These are phyloP conservation scores for Stenopsyche tienmushanensis DNA, from an alignment of 1,140 invertebrate genomes.

Conservation along the genomic window DNA sequence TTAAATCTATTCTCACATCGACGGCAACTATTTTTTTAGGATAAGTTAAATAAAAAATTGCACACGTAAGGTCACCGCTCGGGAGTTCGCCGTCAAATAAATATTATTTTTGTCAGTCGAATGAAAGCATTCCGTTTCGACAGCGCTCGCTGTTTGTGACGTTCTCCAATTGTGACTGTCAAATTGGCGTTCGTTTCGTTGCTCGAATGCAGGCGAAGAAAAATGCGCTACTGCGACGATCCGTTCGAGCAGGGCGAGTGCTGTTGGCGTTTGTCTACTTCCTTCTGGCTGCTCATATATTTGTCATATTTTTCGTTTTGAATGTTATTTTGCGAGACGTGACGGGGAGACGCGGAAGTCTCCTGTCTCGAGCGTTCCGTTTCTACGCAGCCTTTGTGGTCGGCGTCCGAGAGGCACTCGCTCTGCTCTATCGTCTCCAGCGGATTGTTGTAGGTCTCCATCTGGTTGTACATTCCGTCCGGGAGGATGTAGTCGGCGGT, in stretches of 20 bases:
- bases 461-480: conserved; percentile 37
- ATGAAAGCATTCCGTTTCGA: too few species aligned
- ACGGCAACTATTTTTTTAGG: too few species aligned
- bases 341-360: conserved; percentile 9
- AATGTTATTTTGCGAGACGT: neutral
- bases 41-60: too few species aligned
- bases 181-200: too few species aligned
- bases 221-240: conserved; percentile 27
- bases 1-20: too few species aligned
- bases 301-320: conserved; percentile 26
- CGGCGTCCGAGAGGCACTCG: conserved; percentile 18
- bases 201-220: too few species aligned
- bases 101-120: too few species aligned
- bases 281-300: conserved; percentile 15
- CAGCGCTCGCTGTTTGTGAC: too few species aligned
- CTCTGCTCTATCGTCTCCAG: conserved; percentile 26
- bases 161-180: too few species aligned
- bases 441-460: conserved; percentile 33
- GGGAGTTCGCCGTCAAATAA: too few species aligned
- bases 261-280: conserved; percentile 33
- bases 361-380: conserved; percentile 19
- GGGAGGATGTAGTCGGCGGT: conserved; percentile 36
- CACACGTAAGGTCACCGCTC: too few species aligned
- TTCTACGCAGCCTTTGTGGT: conserved; percentile 33
- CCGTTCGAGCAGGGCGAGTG: conserved; percentile 34